Conservation (phyloP, 2,113 vertebrate species). For the Rafetus swinhoei region DNA sequence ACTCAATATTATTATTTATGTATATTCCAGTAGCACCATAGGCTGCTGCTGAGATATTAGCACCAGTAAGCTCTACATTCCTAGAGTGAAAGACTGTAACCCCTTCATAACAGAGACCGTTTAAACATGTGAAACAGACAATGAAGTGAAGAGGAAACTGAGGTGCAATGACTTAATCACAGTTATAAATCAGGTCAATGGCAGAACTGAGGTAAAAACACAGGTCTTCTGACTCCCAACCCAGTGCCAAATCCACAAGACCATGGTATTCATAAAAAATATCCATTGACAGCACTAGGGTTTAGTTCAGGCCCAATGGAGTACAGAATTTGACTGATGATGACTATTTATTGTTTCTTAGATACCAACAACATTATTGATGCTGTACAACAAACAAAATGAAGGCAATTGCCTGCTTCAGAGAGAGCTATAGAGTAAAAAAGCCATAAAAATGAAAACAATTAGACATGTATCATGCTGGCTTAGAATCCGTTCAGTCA, state of each 20-base stretch:
- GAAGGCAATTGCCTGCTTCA: background rate
- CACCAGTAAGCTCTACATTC: background rate
- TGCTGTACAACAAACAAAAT: constrained; percentile 27
- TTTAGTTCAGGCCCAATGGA: constrained; percentile 34
- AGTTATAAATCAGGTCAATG: background rate
- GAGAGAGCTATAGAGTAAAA: background rate
- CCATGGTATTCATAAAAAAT: background rate
- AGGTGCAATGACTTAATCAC: background rate
- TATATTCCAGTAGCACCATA: background rate
- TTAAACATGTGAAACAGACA: background rate
- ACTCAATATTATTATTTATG: background rate
- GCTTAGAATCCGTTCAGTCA: constrained; percentile 38
- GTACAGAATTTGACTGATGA: constrained; percentile 16
- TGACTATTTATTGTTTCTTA: constrained; percentile 40
- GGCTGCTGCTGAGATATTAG: background rate
- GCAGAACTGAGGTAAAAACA: background rate
- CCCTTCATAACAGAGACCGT: background rate
- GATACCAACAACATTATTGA: constrained; percentile 35
- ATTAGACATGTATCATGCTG: constrained; percentile 43
- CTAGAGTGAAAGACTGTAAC: background rate
- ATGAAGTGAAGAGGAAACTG: background rate
- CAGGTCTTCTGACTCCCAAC: background rate
- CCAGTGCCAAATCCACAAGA: background rate
- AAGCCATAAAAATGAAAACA: constrained; percentile 45
- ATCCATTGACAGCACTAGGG: background rate